Conservation (phyloP, 2,113 vertebrate species). For the Cariama cristata region DNA sequence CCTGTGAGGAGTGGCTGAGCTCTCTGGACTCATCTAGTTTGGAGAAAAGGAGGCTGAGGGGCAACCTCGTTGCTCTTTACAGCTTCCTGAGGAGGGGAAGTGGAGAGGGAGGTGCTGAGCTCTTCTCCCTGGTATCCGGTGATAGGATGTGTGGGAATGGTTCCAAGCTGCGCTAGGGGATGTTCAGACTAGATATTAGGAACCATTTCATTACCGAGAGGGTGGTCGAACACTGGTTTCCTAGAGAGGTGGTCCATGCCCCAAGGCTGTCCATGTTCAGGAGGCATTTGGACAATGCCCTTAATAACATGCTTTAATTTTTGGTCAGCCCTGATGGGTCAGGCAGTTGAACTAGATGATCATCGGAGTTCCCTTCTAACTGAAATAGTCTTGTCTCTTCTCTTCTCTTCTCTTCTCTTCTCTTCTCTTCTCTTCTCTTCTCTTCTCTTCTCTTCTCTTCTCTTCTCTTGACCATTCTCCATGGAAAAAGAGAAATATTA, state of each 20-base stretch:
- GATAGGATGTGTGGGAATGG: too few relatives aligned
- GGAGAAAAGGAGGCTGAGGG: too few relatives aligned
- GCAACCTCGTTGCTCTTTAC: too few relatives aligned
- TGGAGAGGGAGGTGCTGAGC: too few relatives aligned
- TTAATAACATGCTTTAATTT: not conserved
- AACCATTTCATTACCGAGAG: not conserved
- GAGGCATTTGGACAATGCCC: not conserved
- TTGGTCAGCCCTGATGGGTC: not conserved
- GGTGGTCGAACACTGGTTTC: not conserved
- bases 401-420: too few relatives aligned
- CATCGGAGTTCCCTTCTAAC: not conserved
- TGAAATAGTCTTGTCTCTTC: not conserved
- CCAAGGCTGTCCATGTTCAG: not conserved
- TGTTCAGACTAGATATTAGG: too few relatives aligned
- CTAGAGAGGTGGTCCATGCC: not conserved
- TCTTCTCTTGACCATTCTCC: not conserved
- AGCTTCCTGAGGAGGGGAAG: too few relatives aligned
- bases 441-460: not conserved
- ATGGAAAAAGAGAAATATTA: not conserved
- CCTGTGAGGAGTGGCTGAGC: too few relatives aligned
- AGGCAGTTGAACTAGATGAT: not conserved
- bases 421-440: not conserved
- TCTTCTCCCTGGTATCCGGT: too few relatives aligned
- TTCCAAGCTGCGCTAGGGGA: too few relatives aligned
- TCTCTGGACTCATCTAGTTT: too few relatives aligned